Conservation (phyloP, 2,113 vertebrate species). For the Manacus vitellinus region DNA sequence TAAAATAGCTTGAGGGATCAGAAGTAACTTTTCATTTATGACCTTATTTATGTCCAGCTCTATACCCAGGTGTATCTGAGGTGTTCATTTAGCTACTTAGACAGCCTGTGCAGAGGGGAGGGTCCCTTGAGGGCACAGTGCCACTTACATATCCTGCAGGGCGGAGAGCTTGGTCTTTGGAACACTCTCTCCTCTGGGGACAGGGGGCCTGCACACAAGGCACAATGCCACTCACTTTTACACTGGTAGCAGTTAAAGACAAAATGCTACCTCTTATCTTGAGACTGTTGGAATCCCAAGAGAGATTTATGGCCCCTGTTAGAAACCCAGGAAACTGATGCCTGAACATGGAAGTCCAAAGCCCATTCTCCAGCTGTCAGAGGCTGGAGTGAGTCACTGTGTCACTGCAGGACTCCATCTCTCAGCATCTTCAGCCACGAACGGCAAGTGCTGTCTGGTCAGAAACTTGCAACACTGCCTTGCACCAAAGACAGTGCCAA, state of each 20-base stretch:
- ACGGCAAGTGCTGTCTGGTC: not conserved
- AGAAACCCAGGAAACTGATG: not conserved
- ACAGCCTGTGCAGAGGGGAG: not conserved
- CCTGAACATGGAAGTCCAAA: not conserved
- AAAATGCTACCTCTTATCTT: not conserved
- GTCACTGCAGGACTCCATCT: not conserved
- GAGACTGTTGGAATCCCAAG: not conserved
- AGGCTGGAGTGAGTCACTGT: not conserved
- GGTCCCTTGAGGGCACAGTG: not conserved
- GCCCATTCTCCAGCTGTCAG: not conserved
- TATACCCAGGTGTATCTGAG: too few relatives aligned
- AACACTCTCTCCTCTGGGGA: not conserved
- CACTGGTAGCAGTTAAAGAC: not conserved
- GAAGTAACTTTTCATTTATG: too few relatives aligned
- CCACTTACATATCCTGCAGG: not conserved
- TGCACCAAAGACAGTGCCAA: not conserved
- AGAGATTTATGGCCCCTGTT: not conserved
- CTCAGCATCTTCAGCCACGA: not conserved
- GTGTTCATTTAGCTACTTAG: not conserved
- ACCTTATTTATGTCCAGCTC: too few relatives aligned
- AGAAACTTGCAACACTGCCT: not conserved
- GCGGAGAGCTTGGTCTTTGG: not conserved
- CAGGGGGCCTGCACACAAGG: not conserved
- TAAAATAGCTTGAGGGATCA: too few relatives aligned
- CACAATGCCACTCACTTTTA: not conserved